These are phyloP conservation scores for Oppia nitens DNA, from an alignment of 1,140 invertebrate species.

Conservation along the genomic window DNA sequence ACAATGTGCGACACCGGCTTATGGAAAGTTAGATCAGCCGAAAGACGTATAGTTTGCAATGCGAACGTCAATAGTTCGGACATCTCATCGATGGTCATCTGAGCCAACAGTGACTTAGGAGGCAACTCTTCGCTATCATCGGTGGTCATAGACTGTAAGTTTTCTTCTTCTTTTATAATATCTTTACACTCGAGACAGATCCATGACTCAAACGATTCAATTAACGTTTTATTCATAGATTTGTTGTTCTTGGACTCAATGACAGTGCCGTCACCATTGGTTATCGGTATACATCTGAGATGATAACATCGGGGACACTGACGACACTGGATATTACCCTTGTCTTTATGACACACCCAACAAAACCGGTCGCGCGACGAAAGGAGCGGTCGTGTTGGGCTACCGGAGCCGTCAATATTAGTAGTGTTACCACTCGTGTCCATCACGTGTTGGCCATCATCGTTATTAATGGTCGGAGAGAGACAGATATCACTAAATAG, in stretches of 20 bases:
- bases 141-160: conserved; percentile 33
- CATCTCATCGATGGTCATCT: conserved; percentile 37
- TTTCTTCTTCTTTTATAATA: conserved; percentile 53
- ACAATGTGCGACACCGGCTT: conserved; percentile 46
- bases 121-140: conserved; percentile 39
- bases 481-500: too few species aligned
- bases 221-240: not conserved
- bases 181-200: conserved; percentile 68
- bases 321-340: conserved; percentile 44
- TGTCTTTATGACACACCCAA: conserved; percentile 56
- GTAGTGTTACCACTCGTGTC: too few species aligned
- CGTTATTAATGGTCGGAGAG: too few species aligned
- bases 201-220: conserved; percentile 34
- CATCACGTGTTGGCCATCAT: too few species aligned
- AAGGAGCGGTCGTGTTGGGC: too few species aligned
- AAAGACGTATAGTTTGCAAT: conserved; percentile 45
- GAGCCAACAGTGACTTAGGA: not conserved
- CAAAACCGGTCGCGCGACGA: conserved; percentile 50
- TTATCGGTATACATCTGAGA: conserved; percentile 44
- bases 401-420: too few species aligned
- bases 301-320: conserved; percentile 73
- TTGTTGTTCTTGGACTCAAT: not conserved
- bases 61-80: conserved; percentile 54
- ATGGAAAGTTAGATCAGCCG: conserved; percentile 37
- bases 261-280: conserved; percentile 4